Evolutionary conservation across 2,113 vertebrate genomes (phyloP).

Genomic region (Hystrix brachyura): DNA sequence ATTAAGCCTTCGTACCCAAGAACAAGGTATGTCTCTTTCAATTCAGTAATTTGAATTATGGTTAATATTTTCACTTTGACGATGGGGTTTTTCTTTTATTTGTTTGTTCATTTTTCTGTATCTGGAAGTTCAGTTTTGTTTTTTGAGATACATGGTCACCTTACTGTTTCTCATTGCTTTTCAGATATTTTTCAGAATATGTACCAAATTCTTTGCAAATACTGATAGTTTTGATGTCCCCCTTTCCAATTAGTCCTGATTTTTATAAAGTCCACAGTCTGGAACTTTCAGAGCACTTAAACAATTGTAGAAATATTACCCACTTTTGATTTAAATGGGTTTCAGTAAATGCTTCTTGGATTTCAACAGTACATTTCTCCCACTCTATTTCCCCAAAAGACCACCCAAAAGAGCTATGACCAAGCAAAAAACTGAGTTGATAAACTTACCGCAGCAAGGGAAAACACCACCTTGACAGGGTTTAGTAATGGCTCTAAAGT

Average conservation of each 20-base stretch:
- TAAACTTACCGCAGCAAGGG: conserved; percentile 59
- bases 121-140: neutral
- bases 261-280: neutral
- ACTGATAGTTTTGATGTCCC: neutral
- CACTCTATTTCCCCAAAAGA: neutral
- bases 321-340: conserved; percentile 9
- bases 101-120: conserved; percentile 31
- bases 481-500: neutral
- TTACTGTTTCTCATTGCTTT: conserved; percentile 32
- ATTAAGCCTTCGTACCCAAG: conserved; percentile 46
- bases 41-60: conserved; percentile 60
- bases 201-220: conserved; percentile 40
- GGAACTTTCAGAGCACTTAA: neutral
- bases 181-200: conserved; percentile 25
- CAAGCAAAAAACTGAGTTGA: conserved; percentile 39
- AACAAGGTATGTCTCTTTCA: conserved; percentile 62
- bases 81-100: neutral
- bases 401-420: neutral
- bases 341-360: neutral
- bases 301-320: neutral
- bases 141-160: neutral
- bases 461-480: conserved; percentile 39
- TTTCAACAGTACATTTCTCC: conserved; percentile 20
- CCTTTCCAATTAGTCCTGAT: neutral
- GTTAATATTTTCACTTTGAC: conserved; percentile 42